phyloP scores from a whole-genome alignment of 2,113 vertebrate species.

The Capreolus pygargus region DNA sequence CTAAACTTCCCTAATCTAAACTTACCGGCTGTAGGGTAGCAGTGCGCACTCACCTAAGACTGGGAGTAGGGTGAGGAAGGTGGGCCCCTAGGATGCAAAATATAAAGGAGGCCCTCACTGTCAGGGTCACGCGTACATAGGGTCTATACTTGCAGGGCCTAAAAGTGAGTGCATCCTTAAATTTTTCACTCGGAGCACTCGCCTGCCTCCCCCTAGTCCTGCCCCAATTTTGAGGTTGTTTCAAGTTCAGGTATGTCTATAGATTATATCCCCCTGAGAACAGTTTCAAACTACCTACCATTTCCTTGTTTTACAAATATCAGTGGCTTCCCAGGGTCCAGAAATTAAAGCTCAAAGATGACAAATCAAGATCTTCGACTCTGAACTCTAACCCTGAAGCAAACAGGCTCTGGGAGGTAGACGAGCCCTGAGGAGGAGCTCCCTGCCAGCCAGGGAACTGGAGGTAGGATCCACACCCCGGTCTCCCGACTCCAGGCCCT shows the following conservation, averaged over 20 bases:
- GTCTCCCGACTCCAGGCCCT: neutral
- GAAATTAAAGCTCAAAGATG: neutral
- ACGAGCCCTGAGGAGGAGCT: neutral
- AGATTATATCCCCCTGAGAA: neutral
- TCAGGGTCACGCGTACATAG: neutral
- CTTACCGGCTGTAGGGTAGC: rapidly evolving
- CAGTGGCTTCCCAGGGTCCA: neutral
- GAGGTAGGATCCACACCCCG: neutral
- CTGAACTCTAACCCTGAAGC: neutral
- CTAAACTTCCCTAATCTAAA: neutral
- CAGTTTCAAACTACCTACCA: neutral
- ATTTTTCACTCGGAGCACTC: neutral
- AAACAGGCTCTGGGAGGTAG: neutral
- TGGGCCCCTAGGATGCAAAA: neutral
- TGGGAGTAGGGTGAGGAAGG: neutral
- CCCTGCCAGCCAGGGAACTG: neutral
- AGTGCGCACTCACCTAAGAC: too few relatives aligned
- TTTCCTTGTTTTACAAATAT: neutral
- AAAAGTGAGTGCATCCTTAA: neutral
- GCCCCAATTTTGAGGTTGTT: neutral
- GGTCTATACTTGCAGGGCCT: neutral
- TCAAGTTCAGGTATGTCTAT: neutral
- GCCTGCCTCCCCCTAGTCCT: neutral
- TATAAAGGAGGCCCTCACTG: neutral
- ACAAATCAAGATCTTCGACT: neutral